phyloP scores from a whole-genome alignment of 2,797 vertebrate genomes.

The Poeciliopsis presidionis region DNA sequence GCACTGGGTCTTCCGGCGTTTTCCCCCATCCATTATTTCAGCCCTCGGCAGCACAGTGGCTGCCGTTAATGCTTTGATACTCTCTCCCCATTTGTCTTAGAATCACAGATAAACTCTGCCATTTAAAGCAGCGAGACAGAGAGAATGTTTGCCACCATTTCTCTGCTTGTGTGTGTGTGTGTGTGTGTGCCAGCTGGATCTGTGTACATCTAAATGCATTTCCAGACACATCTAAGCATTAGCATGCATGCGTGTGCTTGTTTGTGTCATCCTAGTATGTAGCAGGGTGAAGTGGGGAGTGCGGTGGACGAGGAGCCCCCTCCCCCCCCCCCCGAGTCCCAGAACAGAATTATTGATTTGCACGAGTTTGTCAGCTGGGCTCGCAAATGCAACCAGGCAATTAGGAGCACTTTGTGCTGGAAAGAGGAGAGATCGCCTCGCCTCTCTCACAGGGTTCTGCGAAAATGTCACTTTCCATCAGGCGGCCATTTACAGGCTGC shows the following conservation, averaged over 20 bases:
- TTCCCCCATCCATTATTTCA: slow-evolving; percentile 75
- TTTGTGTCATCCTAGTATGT: slow-evolving; percentile 33
- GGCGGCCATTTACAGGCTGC: slow-evolving; percentile 73
- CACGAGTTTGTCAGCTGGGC: slow-evolving; percentile 77
- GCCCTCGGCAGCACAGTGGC: slow-evolving; percentile 54
- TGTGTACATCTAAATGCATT: slow-evolving; percentile 12
- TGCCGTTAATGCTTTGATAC: slow-evolving; percentile 73
- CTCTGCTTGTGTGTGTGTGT: slow-evolving; percentile 6
- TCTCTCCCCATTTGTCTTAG: slow-evolving; percentile 75
- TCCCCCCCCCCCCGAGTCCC: slow-evolving; percentile 18
- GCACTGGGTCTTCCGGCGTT: slow-evolving; percentile 63
- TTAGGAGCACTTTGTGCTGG: slow-evolving; percentile 78
- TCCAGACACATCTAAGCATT: slow-evolving; percentile 30
- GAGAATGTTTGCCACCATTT: slow-evolving; percentile 3
- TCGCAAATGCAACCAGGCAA: slow-evolving; percentile 78
- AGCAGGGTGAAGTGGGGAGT: slow-evolving; percentile 6
- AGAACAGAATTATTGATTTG: slow-evolving; percentile 79
- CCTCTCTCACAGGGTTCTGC: slow-evolving; percentile 67
- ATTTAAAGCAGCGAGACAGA: slow-evolving; percentile 58
- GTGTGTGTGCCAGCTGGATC: slow-evolving; percentile 4
- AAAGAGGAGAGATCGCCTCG: slow-evolving; percentile 75
- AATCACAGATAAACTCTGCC: slow-evolving; percentile 77
- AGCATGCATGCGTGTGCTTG: slow-evolving; percentile 37
- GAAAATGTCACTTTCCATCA: slow-evolving; percentile 84
- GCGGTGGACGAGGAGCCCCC: not conserved